Conservation (phyloP, 1,140 invertebrate genomes). For the Conus betulinus region DNA sequence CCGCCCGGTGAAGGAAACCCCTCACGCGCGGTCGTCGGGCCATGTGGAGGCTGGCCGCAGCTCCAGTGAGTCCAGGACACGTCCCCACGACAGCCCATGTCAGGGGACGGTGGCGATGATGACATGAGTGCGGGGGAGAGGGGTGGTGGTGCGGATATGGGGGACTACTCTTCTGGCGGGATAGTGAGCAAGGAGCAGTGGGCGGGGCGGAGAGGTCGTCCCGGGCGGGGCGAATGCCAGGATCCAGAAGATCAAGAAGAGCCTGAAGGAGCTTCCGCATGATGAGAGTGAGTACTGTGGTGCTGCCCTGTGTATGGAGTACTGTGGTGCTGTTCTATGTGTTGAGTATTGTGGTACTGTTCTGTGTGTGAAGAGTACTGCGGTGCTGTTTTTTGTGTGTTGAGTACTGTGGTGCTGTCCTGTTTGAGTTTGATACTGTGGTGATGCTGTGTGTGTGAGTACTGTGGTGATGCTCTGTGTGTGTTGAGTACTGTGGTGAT, state of each 20-base stretch:
- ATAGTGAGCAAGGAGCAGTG: neutral
- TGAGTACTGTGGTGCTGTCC: no score
- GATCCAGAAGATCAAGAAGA: constrained; percentile 34
- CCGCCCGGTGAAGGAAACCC: neutral
- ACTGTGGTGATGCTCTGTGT: no score
- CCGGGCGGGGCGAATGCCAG: neutral
- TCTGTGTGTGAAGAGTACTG: no score
- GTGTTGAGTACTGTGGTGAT: no score
- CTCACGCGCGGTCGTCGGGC: neutral
- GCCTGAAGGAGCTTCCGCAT: constrained; percentile 35
- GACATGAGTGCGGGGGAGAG: neutral
- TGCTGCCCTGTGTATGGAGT: neutral
- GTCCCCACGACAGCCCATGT: neutral
- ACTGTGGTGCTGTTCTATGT: no score
- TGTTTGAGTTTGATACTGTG: no score
- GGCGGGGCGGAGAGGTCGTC: neutral
- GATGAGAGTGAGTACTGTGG: constrained; percentile 23
- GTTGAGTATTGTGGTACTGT: neutral
- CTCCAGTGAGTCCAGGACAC: neutral
- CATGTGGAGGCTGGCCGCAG: neutral
- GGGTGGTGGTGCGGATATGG: neutral
- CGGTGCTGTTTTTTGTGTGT: no score
- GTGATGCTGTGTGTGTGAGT: neutral
- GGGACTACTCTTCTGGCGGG: neutral
- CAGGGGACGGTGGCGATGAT: neutral